phyloP scores from a whole-genome alignment of 2,888 invertebrate genomes.

The Mythimna loreyi region DNA sequence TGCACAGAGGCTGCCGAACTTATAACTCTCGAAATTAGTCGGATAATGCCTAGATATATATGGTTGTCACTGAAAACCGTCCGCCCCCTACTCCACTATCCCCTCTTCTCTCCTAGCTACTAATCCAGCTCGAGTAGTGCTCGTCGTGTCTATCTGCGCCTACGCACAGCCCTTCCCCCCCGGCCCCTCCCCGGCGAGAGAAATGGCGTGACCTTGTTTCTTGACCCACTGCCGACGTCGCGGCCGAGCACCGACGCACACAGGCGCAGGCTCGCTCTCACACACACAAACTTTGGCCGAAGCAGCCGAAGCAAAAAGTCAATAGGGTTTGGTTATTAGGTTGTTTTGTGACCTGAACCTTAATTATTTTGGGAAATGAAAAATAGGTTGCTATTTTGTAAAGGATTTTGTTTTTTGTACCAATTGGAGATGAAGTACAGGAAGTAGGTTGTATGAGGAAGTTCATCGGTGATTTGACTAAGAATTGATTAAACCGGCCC shows the following conservation, averaged over 20 bases:
- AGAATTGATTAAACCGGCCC: neutral
- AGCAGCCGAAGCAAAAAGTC: conserved; percentile 51
- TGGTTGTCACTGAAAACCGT: neutral
- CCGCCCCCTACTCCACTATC: conserved; percentile 26
- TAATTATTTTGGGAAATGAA: conserved; percentile 10
- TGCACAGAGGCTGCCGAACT: neutral
- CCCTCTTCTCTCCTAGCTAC: conserved; percentile 27
- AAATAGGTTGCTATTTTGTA: neutral
- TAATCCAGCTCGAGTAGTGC: conserved; percentile 55
- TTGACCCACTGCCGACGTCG: conserved; percentile 89
- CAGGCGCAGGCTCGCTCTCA: conserved; percentile 56
- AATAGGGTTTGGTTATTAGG: conserved; percentile 35
- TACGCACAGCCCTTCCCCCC: conserved; percentile 69
- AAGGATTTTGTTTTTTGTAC: neutral
- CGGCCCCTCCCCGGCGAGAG: conserved; percentile 72
- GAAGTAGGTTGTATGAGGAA: neutral
- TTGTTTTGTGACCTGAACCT: conserved; percentile 25
- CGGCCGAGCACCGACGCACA: conserved; percentile 81
- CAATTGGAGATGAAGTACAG: neutral
- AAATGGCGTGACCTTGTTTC: conserved; percentile 89
- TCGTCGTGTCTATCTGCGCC: conserved; percentile 60
- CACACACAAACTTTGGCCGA: conserved; percentile 52
- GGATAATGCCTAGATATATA: neutral
- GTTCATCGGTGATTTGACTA: neutral
- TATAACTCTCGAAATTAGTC: neutral